Percentiles rank a stretch among this genome's conserved stretches.
These are phyloP conservation scores for Apoda limacodes DNA, from an alignment of 2,888 invertebrate species.

Conservation along the genomic window DNA sequence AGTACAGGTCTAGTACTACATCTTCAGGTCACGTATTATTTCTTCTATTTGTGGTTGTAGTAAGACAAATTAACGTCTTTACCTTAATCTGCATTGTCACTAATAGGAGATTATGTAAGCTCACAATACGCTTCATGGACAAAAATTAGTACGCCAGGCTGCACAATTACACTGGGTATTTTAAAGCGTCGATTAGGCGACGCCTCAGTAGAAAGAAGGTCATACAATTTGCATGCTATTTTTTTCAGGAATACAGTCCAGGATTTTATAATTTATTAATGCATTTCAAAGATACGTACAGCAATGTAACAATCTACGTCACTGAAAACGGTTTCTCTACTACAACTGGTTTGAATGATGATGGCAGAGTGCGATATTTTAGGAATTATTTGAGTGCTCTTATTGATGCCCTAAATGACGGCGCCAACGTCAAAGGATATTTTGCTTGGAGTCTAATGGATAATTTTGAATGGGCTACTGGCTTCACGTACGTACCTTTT, in stretches of 20 bases:
- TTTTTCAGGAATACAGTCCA: slow-evolving; percentile 18
- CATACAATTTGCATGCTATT: too few relatives aligned
- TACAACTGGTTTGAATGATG: slow-evolving; percentile 36
- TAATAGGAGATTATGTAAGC: too few relatives aligned
- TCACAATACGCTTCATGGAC: neutral
- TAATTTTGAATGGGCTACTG: slow-evolving; percentile 64
- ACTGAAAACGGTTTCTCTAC: slow-evolving; percentile 65
- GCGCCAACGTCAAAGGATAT: slow-evolving; percentile 50
- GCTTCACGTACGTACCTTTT: slow-evolving; percentile 8
- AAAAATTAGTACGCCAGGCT: too few relatives aligned
- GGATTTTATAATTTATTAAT: slow-evolving; percentile 18
- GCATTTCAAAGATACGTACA: slow-evolving; percentile 16
- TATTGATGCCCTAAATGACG: slow-evolving; percentile 35
- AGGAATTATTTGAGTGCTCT: slow-evolving; percentile 37
- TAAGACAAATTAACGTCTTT: too few relatives aligned
- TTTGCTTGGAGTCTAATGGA: too few relatives aligned
- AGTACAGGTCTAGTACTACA: too few relatives aligned
- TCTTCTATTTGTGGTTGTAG: too few relatives aligned
- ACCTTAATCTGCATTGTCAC: too few relatives aligned
- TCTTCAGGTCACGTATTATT: too few relatives aligned
- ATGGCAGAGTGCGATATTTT: slow-evolving; percentile 32
- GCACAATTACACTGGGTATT: too few relatives aligned
- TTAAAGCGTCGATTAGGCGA: too few relatives aligned
- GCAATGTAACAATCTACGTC: slow-evolving; percentile 25
- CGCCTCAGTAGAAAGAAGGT: too few relatives aligned